These are phyloP conservation scores for Dipodomys stephensi DNA, from an alignment of 2,113 vertebrate genomes.

Conservation along the genomic window DNA sequence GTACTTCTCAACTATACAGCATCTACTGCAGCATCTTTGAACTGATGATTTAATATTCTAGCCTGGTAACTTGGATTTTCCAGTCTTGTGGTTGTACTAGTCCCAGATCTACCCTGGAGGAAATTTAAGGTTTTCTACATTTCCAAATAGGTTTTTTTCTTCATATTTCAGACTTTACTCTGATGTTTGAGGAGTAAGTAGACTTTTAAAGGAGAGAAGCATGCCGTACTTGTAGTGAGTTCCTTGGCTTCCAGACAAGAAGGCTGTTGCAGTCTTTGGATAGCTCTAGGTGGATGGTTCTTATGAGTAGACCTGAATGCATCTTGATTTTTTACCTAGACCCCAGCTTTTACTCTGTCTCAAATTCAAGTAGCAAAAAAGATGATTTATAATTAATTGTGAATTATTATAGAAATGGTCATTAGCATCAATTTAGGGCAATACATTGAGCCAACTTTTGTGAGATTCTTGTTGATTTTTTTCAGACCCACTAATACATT, in stretches of 20 bases:
- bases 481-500: not conserved
- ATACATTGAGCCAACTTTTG: conserved; percentile 25
- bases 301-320: not conserved
- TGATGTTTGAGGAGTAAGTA: conserved; percentile 14
- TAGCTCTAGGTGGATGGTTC: not conserved
- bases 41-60: conserved; percentile 57
- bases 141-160: conserved; percentile 13
- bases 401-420: conserved; percentile 29
- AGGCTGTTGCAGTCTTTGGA: not conserved
- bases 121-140: conserved; percentile 24
- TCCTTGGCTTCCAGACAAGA: conserved; percentile 42
- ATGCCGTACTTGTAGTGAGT: not conserved
- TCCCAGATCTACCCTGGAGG: conserved; percentile 7
- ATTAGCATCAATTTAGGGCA: not conserved
- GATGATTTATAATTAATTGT: conserved; percentile 1
- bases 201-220: conserved; percentile 26
- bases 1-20: conserved; percentile 46
- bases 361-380: conserved; percentile 12
- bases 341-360: not conserved
- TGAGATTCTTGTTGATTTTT: not conserved
- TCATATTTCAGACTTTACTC: conserved; percentile 8
- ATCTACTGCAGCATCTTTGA: conserved; percentile 50
- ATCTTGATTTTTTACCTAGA: conserved; percentile 29
- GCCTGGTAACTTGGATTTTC: conserved; percentile 33
- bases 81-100: conserved; percentile 36